Evolutionary conservation across 2,888 invertebrate genomes (phyloP), one percentile per base, ranked within the genome.

Genomic region (Bombyx huttoni): DNA sequence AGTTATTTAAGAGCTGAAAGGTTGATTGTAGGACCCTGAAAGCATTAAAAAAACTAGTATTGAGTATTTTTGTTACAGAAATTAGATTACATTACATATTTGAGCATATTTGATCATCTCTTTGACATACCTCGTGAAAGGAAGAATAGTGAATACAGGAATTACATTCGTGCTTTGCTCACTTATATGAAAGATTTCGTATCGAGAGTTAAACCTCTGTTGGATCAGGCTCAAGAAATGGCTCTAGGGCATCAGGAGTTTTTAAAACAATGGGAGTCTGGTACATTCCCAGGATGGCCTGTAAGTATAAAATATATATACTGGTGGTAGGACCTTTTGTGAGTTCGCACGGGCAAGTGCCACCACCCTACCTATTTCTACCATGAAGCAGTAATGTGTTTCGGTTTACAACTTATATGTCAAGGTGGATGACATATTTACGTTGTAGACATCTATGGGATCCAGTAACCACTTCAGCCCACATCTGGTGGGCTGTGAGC

Each of bases 1-100:
- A 14, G 9, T 40, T 7, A 35, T 35, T 47, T 47, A 34, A n/a
- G 49, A 51, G 7, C 40, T 34, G 24, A 24, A n/a, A n/a, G 3
- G n/a, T 48, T 46, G n/a, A 34, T 53, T 46, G 40, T 40, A 10
- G 40, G 24, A 24, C 5, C 5, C 5, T 24, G 5, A 24, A 5
- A 24, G 3, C 24, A 24, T 5, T 5, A 24, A 24, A 24, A 24
- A 24, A 5, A 24, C 24, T 24, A 24, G 24, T 24, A 24, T 53
- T 51, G 2, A 24, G 24, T 24, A 24, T 53, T 51, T 57, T 14
- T 34, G 54, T 82, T 81, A 40, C 73, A 91, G 90, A 95, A 96
- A 91, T 92, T 98, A 40, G 99, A 99, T 82, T 99, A 99, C 79
- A 96, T 99, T 50, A 94, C 95, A 0, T 99, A 98, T 77, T 82